Evolutionary conservation across 2,113 vertebrate genomes (phyloP), one percentile per base, ranked within the genome.

Genomic region (Cinclus cinclus): DNA sequence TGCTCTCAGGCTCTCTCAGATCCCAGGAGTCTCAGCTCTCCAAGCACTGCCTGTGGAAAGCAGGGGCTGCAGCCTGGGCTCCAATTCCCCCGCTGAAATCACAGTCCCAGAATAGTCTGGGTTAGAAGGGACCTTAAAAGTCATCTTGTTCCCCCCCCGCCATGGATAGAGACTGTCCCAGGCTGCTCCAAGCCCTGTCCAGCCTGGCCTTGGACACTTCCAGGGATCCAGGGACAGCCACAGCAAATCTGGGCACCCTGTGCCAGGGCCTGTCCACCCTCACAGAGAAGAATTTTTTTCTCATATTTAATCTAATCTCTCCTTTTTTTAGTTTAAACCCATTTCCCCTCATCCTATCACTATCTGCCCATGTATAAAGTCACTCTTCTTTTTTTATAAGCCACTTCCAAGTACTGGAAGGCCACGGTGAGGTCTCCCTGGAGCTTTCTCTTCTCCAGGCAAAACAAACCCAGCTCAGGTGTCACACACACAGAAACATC

Each of bases 71-170:
- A 82, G 62, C 70, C 74, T 64, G 44, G 28, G 10, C 44, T 62
- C 35, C 1, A 0, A 56, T 17, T 14, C 27, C 5, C 22, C 4
- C 0, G 0, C 63, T 42, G n/a, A 82, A 87, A 92, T 10, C 41
- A 69, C 23, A 55, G 33, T 50, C 2, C 8, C 18, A 13, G 7
- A 49, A 35, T 0, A 7, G 27, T 42, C 3, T 63, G 55, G 31
- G 31, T 24, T 44, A 13, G 35, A 49, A 77, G 6, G 6, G 6
- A 75, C 6, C 16, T 69, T 41, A 55, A 68, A 76, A 31, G 46
- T 15, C 47, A 47, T 15, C n/a, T 30, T 2, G 3, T 76, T 18
- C 70, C 30, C 2, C 3, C 27, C 6, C 17, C 7, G 49, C 21
- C 53, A 47, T 7, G 9, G 15, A 11, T 33, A 60, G 46, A 27